These are phyloP conservation scores for Sminthurinus aureus DNA, from an alignment of 2,888 invertebrate species.

Conservation along the genomic window DNA sequence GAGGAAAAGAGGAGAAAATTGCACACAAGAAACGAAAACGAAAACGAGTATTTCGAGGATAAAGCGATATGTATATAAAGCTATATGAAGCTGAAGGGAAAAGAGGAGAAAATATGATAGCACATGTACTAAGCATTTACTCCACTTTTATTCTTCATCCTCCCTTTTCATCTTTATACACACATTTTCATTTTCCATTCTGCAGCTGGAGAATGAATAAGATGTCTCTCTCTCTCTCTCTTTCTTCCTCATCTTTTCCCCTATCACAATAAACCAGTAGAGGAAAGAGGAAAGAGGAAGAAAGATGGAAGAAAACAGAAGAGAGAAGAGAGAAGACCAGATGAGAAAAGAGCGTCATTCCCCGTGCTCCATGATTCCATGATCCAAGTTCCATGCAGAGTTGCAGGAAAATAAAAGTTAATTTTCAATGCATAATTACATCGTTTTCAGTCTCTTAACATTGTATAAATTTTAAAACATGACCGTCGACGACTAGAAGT, in stretches of 20 bases:
- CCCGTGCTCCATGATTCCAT: no score
- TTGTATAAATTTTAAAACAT: constrained; percentile 41
- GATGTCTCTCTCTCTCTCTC: not conserved
- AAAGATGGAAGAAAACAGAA: not conserved
- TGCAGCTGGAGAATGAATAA: no score
- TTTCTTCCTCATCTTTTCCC: not conserved
- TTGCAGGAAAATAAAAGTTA: constrained; percentile 31
- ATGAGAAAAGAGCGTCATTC: not conserved
- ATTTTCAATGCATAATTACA: constrained; percentile 42
- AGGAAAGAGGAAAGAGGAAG: not conserved
- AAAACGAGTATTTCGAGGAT: no score
- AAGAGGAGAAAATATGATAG: no score
- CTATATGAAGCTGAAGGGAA: no score
- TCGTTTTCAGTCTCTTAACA: constrained; percentile 35
- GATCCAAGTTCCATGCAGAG: not conserved
- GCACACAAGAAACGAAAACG: no score
- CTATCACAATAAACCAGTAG: not conserved
- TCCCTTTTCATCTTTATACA: no score
- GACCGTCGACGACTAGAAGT: constrained; percentile 2
- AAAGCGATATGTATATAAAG: no score
- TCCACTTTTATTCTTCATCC: no score
- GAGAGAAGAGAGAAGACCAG: not conserved
- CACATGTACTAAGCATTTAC: no score
- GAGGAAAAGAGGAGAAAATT: no score
- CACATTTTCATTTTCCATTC: no score